Conservation (phyloP, 2,113 vertebrate species). For the Phoenicopterus ruber region DNA sequence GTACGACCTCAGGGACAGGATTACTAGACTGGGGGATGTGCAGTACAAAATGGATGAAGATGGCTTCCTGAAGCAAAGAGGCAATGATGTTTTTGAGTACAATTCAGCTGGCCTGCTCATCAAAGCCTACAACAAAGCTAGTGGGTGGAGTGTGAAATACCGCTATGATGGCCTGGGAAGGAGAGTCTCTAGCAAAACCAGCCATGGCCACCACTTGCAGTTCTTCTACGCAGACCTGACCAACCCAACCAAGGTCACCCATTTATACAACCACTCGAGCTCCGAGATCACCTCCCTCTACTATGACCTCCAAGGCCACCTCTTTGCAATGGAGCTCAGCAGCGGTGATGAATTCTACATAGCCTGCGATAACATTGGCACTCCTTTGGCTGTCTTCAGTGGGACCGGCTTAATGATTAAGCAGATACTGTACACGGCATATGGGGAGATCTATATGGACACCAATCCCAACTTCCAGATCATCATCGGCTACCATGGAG, state of each 20-base stretch:
- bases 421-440: slow-evolving; percentile 93
- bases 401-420: slow-evolving; percentile 96
- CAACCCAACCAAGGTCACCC: slow-evolving; percentile 93
- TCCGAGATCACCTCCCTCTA: slow-evolving; percentile 96
- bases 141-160: slow-evolving; percentile 90
- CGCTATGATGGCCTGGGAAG: slow-evolving; percentile 93
- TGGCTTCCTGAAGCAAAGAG: slow-evolving; percentile 93
- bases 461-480: slow-evolving; percentile 95
- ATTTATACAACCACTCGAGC: slow-evolving; percentile 97
- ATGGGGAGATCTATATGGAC: slow-evolving; percentile 96
- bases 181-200: slow-evolving; percentile 90
- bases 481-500: slow-evolving; percentile 92
- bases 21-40: slow-evolving; percentile 91
- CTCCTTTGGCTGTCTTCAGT: slow-evolving; percentile 94
- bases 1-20: slow-evolving; percentile 91
- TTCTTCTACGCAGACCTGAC: slow-evolving; percentile 97
- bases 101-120: slow-evolving; percentile 90
- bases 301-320: slow-evolving; percentile 96
- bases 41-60: slow-evolving; percentile 96
- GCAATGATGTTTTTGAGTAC: slow-evolving; percentile 93
- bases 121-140: slow-evolving; percentile 89
- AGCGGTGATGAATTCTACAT: slow-evolving; percentile 96
- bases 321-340: slow-evolving; percentile 97
- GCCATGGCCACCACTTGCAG: slow-evolving; percentile 89
- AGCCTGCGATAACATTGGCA: slow-evolving; percentile 95